Evolutionary conservation across 2,797 vertebrate species (phyloP), one percentile per base, ranked within the genome.

Genomic region (Clarias laeviceps): DNA sequence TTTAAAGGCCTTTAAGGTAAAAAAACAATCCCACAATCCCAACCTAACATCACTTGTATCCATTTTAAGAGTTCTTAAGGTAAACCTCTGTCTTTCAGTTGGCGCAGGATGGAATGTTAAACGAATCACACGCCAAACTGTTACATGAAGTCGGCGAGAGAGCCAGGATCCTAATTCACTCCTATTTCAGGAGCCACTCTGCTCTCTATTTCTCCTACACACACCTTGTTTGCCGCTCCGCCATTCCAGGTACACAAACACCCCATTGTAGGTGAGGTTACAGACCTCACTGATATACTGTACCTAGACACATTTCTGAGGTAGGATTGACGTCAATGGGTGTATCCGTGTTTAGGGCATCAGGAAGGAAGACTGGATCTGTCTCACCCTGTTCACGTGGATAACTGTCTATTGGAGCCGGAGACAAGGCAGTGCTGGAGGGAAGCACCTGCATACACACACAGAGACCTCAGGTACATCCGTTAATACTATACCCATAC

Each of bases 381-480:
- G 80, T 99, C 98, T 92, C 97, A 99, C 81, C 98, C 98, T 0
- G 97, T 99, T 34, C 98, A 99, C 0, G 97, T 97, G 74, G 98
- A 99, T 93, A 99, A 99, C 91, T 99, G 98, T 88, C 94, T 99
- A 74, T 94, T 99, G 90, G 98, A 99, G 91, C 96, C 98, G 0
- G 98, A 99, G 45, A 97, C 96, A 0, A 96, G 96, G 11, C 95
- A 97, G 32, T 99, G 98, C 90, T 99, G 97, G 97, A 97, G 87
- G 88, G 98, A 99, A 62, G 95, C 97, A 0, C 98, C 98, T 18
- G 98, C 98, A 6, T 99, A 98, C 18, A 94, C 96, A 77, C 97
- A 98, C 93, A 94, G 98, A 91, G 98, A 99, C 92, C 97, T 97
- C 87, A 99, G 98, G 98, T 98, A 90, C 32, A 87, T 24, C 64